These are phyloP conservation scores for western clawed frog (Xenopus tropicalis) DNA, from an alignment of 2,113 vertebrate genomes.

Conservation along the genomic window DNA sequence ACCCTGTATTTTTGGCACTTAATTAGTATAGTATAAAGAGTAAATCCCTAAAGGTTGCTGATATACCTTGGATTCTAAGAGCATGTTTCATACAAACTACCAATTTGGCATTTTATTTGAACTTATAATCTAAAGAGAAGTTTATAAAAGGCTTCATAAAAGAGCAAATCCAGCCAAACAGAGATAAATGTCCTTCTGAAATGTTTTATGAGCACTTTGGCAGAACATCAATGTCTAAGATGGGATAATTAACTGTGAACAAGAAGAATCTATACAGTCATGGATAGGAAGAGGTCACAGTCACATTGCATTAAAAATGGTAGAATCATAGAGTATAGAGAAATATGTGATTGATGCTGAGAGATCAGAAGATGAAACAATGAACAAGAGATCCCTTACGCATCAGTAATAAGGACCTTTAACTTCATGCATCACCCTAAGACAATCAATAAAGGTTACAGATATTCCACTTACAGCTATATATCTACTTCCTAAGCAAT, in stretches of 20 bases:
- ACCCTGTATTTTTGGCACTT: neutral
- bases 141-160: slow-evolving; percentile 38
- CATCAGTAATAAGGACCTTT: slow-evolving; percentile 55
- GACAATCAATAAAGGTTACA: slow-evolving; percentile 55
- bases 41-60: slow-evolving; percentile 22
- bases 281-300: slow-evolving; percentile 23
- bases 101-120: slow-evolving; percentile 35
- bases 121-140: slow-evolving; percentile 32
- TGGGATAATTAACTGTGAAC: slow-evolving; percentile 18
- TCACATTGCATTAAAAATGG: slow-evolving; percentile 40
- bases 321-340: slow-evolving; percentile 27
- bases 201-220: slow-evolving; percentile 40
- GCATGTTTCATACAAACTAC: slow-evolving; percentile 21
- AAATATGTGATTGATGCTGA: slow-evolving; percentile 45
- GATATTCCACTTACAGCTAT: slow-evolving; percentile 52
- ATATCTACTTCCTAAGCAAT: slow-evolving; percentile 45
- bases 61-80: slow-evolving; percentile 15
- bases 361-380: slow-evolving; percentile 43
- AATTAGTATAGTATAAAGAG: slow-evolving; percentile 30
- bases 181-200: slow-evolving; percentile 37
- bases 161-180: slow-evolving; percentile 15
- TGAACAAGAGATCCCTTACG: slow-evolving; percentile 49
- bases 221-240: slow-evolving; percentile 41
- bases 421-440: slow-evolving; percentile 54
- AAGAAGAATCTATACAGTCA: slow-evolving; percentile 30